Evolutionary conservation across 1,140 invertebrate species (phyloP).

Genomic region (Microplitis mediator): DNA sequence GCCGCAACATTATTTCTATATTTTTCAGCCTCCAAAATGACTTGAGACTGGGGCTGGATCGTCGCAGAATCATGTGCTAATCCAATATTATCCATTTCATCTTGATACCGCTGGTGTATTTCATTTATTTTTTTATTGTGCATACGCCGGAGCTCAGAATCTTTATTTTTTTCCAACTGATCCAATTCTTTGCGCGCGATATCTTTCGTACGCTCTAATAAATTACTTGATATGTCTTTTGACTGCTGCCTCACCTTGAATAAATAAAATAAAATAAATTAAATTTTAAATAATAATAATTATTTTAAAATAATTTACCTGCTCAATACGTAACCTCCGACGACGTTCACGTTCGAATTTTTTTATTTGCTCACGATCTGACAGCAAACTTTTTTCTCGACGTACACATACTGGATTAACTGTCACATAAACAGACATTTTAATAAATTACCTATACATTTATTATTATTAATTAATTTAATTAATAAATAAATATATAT

Average conservation of each 20-base stretch:
- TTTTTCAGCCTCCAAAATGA: slow-evolving; percentile 43
- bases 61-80: slow-evolving; percentile 57
- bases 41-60: slow-evolving; percentile 49
- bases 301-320: slow-evolving; percentile 45
- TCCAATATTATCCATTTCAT: slow-evolving; percentile 62
- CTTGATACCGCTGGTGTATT: slow-evolving; percentile 59
- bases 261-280: slow-evolving; percentile 12
- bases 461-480: not conserved
- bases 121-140: slow-evolving; percentile 58
- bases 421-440: slow-evolving; percentile 65
- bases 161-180: slow-evolving; percentile 54
- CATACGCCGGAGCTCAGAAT: slow-evolving; percentile 54
- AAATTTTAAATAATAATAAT: slow-evolving; percentile 14
- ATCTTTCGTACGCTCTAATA: slow-evolving; percentile 59
- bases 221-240: slow-evolving; percentile 60
- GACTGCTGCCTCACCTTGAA: slow-evolving; percentile 63
- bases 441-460: slow-evolving; percentile 18
- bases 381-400: slow-evolving; percentile 56
- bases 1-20: slow-evolving; percentile 51
- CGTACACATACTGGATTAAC: slow-evolving; percentile 60
- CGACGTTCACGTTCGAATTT: slow-evolving; percentile 63
- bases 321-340: slow-evolving; percentile 63
- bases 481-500: not conserved
- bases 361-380: slow-evolving; percentile 56
- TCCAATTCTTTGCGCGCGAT: slow-evolving; percentile 54